A percentile compares a stretch with the other conserved stretches of the same genome.
These are phyloP conservation scores for Delia radicum DNA, from an alignment of 1,140 invertebrate genomes.

Conservation along the genomic window DNA sequence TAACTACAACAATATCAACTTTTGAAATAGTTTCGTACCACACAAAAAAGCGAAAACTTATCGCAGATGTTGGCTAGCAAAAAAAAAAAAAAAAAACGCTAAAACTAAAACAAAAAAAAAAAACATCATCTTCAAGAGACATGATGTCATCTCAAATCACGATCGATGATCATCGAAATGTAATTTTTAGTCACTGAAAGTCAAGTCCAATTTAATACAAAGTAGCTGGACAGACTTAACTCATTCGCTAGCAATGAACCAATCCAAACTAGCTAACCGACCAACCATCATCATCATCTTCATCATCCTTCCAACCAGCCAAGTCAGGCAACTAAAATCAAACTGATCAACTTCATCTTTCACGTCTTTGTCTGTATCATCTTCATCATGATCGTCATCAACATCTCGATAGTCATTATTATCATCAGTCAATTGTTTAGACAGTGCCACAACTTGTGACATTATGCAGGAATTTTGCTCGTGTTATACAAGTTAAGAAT, in stretches of 20 bases:
- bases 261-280: not conserved
- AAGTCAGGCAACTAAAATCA: not conserved
- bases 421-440: conserved; percentile 9
- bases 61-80: conserved; percentile 25
- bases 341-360: not conserved
- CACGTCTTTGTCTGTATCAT: conserved; percentile 24
- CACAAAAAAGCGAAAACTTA: conserved; percentile 31
- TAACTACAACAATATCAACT: conserved; percentile 11
- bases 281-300: not conserved
- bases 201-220: conserved; percentile 21
- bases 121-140: conserved; percentile 15
- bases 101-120: conserved; percentile 29
- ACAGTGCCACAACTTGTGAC: conserved; percentile 15
- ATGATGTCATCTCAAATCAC: conserved; percentile 27
- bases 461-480: conserved; percentile 22
- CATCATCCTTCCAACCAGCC: not conserved
- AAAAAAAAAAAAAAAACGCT: conserved; percentile 22
- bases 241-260: not conserved
- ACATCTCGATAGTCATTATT: not conserved
- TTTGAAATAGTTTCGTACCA: not conserved
- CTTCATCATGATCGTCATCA: conserved; percentile 31
- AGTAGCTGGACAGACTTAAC: conserved; percentile 14
- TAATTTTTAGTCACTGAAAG: conserved; percentile 24
- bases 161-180: conserved; percentile 23
- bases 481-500: conserved; percentile 22